These are phyloP conservation scores for Meteorus colon DNA, from an alignment of 2,888 invertebrate species.

Conservation along the genomic window DNA sequence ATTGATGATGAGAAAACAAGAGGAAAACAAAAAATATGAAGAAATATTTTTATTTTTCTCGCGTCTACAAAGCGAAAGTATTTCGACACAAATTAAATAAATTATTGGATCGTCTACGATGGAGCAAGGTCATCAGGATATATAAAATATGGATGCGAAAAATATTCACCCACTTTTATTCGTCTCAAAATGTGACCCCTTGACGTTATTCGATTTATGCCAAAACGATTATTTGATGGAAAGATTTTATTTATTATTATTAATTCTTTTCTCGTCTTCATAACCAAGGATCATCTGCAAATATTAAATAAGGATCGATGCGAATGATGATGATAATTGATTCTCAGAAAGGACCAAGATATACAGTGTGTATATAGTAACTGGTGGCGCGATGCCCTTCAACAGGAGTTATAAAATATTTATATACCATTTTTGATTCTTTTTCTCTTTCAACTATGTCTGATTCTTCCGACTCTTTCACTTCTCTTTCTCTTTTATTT, in stretches of 20 bases:
- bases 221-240: slow-evolving; percentile 34
- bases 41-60: neutral
- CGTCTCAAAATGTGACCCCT: slow-evolving; percentile 33
- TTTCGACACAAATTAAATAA: neutral
- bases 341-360: slow-evolving; percentile 34
- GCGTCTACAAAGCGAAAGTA: neutral
- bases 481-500: neutral
- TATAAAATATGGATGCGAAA: slow-evolving; percentile 7
- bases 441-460: neutral
- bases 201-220: slow-evolving; percentile 33
- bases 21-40: neutral
- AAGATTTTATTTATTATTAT: slow-evolving; percentile 19
- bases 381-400: slow-evolving; percentile 21
- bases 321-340: slow-evolving; percentile 32
- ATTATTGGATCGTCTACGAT: neutral
- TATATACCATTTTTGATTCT: slow-evolving; percentile 8
- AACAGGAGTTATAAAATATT: slow-evolving; percentile 28
- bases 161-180: slow-evolving; percentile 35
- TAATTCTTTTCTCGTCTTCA: neutral
- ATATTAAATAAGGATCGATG: slow-evolving; percentile 27
- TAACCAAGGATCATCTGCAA: slow-evolving; percentile 8
- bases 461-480: neutral
- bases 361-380: neutral
- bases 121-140: neutral
- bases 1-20: neutral